Conservation (phyloP, 1,140 invertebrate genomes). For the Ips nitidus region DNA sequence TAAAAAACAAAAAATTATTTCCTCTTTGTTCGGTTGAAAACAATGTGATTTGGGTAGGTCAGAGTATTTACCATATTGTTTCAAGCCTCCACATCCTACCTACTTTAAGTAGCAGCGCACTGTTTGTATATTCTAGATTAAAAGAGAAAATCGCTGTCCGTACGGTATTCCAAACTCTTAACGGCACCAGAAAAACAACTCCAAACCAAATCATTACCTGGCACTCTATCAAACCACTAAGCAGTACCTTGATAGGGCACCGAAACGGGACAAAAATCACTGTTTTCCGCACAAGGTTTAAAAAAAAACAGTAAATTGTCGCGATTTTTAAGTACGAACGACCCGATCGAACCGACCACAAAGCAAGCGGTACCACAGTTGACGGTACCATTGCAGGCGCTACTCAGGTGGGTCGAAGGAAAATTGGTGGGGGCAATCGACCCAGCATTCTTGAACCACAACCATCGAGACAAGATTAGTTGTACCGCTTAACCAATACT, state of each 20-base stretch:
- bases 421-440: constrained; percentile 37
- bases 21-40: no score
- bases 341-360: constrained; percentile 13
- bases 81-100: not conserved
- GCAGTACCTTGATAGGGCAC: not conserved
- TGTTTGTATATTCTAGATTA: not conserved
- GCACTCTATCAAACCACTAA: constrained; percentile 24
- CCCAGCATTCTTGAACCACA: constrained; percentile 40
- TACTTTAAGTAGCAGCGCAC: not conserved
- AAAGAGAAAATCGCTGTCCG: constrained; percentile 10
- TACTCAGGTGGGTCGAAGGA: constrained; percentile 14
- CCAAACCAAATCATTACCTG: constrained; percentile 27
- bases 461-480: constrained; percentile 26
- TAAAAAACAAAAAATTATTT: no score
- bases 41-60: no score
- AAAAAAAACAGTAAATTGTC: constrained; percentile 28
- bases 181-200: constrained; percentile 3
- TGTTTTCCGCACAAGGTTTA: constrained; percentile 10
- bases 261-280: constrained; percentile 25
- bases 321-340: constrained; percentile 1
- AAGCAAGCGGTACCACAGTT: constrained; percentile 23
- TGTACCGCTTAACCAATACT: constrained; percentile 2
- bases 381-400: constrained; percentile 22
- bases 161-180: constrained; percentile 6
- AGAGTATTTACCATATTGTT: no score